These are phyloP conservation scores for Crepidodera aurea DNA, from an alignment of 2,888 invertebrate genomes.

Conservation along the genomic window DNA sequence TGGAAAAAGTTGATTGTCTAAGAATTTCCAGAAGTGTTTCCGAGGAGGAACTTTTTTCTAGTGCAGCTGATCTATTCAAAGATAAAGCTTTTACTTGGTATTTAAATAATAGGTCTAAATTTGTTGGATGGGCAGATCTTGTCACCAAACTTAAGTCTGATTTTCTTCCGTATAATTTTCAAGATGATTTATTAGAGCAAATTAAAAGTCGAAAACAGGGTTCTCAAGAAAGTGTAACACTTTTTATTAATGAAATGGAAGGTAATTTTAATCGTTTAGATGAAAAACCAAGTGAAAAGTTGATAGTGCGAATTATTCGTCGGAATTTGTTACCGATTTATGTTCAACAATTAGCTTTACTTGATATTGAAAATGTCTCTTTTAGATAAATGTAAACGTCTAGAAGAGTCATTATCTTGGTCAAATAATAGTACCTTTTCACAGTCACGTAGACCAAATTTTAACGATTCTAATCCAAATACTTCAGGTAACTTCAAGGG, in stretches of 20 bases:
- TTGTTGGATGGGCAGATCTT: neutral
- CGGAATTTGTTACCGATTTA: neutral
- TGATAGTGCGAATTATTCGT: neutral
- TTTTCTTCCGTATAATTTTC: slow-evolving; percentile 12
- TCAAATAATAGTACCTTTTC: neutral
- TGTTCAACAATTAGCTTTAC: neutral
- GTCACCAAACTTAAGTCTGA: slow-evolving; percentile 13
- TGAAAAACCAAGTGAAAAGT: neutral
- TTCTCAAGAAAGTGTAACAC: neutral
- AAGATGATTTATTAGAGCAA: slow-evolving; percentile 17
- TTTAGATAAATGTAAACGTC: neutral
- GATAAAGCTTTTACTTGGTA: slow-evolving; percentile 11
- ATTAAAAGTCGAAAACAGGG: slow-evolving; percentile 14
- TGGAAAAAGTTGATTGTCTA: slow-evolving; percentile 14
- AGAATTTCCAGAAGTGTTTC: neutral
- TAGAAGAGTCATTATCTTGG: neutral
- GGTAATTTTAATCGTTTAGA: too few species aligned
- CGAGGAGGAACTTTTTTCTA: slow-evolving; percentile 9
- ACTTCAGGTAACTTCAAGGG: neutral
- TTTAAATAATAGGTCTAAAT: slow-evolving; percentile 9
- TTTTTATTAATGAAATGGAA: neutral
- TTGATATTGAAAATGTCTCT: neutral
- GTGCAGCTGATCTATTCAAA: slow-evolving; percentile 11
- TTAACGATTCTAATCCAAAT: neutral
- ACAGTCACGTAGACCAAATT: neutral